phyloP scores from a whole-genome alignment of 2,888 invertebrate genomes.

The Apeira syringaria region DNA sequence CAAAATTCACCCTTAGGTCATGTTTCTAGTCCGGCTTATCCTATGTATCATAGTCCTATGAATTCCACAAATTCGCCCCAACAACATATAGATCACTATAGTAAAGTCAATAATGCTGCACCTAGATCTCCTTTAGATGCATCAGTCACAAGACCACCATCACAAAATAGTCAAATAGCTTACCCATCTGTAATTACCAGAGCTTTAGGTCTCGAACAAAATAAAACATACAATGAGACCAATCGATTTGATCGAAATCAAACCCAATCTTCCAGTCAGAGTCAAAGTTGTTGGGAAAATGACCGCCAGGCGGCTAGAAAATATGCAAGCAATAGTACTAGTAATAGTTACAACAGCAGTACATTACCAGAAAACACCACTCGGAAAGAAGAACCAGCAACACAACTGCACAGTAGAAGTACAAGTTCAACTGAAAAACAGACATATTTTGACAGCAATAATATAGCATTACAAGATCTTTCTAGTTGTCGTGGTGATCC shows the following conservation, averaged over 20 bases:
- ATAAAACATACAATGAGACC: slow-evolving; percentile 75
- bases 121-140: slow-evolving; percentile 89
- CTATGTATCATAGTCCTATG: slow-evolving; percentile 93
- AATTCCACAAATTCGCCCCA: slow-evolving; percentile 89
- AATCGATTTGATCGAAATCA: slow-evolving; percentile 79
- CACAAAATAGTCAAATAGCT: slow-evolving; percentile 85
- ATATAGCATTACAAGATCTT: slow-evolving; percentile 86
- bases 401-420: slow-evolving; percentile 75
- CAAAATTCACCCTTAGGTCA: slow-evolving; percentile 89
- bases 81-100: slow-evolving; percentile 83
- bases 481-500: slow-evolving; percentile 90
- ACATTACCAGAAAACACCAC: slow-evolving; percentile 72
- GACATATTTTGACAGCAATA: slow-evolving; percentile 85
- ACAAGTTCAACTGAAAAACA: slow-evolving; percentile 81
- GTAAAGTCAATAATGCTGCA: slow-evolving; percentile 77
- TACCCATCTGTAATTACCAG: slow-evolving; percentile 93
- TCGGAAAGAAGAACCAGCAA: slow-evolving; percentile 67
- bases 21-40: slow-evolving; percentile 91
- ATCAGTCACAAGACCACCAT: slow-evolving; percentile 85
- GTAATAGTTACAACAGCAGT: slow-evolving; percentile 66
- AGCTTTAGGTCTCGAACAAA: slow-evolving; percentile 86
- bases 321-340: slow-evolving; percentile 71
- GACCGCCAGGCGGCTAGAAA: slow-evolving; percentile 77
- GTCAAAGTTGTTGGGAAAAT: slow-evolving; percentile 84
- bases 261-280: slow-evolving; percentile 69